phyloP scores from a whole-genome alignment of 2,888 invertebrate genomes.

The Polydrusus pterygomalis region DNA sequence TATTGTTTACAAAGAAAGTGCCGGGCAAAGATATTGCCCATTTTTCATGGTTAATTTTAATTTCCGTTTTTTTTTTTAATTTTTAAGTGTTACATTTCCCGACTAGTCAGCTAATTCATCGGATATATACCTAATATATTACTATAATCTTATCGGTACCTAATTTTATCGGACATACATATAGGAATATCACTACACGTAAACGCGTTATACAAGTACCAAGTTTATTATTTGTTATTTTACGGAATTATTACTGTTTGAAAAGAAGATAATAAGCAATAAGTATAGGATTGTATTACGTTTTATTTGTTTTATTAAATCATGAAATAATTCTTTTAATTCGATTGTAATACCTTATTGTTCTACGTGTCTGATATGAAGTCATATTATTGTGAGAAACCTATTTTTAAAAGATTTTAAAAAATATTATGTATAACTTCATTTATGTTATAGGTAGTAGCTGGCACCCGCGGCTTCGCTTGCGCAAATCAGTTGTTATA shows the following conservation, averaged over 20 bases:
- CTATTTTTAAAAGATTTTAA: not conserved
- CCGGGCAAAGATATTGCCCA: too few relatives aligned
- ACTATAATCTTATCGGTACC: too few relatives aligned
- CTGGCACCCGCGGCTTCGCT: too few relatives aligned
- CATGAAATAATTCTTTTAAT: slow-evolving; percentile 11
- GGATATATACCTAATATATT: too few relatives aligned
- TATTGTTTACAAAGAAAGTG: too few relatives aligned
- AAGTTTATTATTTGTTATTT: slow-evolving; percentile 11
- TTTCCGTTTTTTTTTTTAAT: too few relatives aligned
- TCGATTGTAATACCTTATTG: slow-evolving; percentile 4
- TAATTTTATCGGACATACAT: not conserved
- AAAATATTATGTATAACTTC: too few relatives aligned
- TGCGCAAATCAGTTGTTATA: too few relatives aligned
- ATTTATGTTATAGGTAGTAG: too few relatives aligned
- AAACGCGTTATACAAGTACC: not conserved
- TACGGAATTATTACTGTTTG: not conserved
- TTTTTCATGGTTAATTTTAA: too few relatives aligned
- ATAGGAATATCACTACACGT: not conserved
- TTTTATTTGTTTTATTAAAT: slow-evolving; percentile 15
- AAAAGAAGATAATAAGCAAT: slow-evolving; percentile 5
- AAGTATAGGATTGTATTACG: slow-evolving; percentile 5
- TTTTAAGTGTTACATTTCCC: too few relatives aligned
- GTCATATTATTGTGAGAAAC: not conserved
- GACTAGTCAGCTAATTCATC: too few relatives aligned
- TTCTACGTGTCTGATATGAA: slow-evolving; percentile 9